These are phyloP conservation scores for Sardinella longiceps DNA, from an alignment of 2,797 vertebrate genomes.

Conservation along the genomic window DNA sequence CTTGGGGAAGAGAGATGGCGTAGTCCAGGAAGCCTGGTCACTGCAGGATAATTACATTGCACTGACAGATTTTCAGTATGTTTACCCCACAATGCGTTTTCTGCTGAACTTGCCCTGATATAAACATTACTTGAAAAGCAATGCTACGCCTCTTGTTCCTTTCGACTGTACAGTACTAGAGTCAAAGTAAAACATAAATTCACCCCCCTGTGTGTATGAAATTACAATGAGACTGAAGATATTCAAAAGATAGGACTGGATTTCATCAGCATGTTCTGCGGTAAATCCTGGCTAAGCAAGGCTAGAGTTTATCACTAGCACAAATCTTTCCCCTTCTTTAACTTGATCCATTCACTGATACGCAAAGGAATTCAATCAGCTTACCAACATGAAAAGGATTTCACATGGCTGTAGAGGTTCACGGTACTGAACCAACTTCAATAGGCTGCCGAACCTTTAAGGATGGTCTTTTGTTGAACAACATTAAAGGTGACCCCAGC, in stretches of 20 bases:
- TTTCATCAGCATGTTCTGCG: constrained; percentile 70
- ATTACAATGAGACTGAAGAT: constrained; percentile 28
- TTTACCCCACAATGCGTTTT: neutral
- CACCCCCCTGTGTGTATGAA: constrained; percentile 30
- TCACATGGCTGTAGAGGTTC: constrained; percentile 61
- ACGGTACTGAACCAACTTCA: constrained; percentile 68
- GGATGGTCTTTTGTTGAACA: constrained; percentile 73
- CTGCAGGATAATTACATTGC: neutral
- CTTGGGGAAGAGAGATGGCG: neutral
- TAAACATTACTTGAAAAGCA: neutral
- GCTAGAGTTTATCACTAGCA: constrained; percentile 77
- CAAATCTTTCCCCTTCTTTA: constrained; percentile 75
- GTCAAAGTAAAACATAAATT: constrained; percentile 45
- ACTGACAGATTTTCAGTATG: neutral
- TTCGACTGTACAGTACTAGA: neutral
- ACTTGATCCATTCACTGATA: constrained; percentile 80
- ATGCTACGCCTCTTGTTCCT: neutral
- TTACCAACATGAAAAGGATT: constrained; percentile 77
- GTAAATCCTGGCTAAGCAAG: constrained; percentile 73
- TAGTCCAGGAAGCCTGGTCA: neutral
- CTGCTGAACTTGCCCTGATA: neutral
- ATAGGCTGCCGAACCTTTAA: constrained; percentile 68
- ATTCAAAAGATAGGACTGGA: constrained; percentile 63
- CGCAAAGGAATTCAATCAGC: constrained; percentile 80
- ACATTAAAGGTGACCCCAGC: constrained; percentile 76